These are phyloP conservation scores for Trichopoda pennipes DNA, from an alignment of 2,888 invertebrate genomes.

Conservation along the genomic window DNA sequence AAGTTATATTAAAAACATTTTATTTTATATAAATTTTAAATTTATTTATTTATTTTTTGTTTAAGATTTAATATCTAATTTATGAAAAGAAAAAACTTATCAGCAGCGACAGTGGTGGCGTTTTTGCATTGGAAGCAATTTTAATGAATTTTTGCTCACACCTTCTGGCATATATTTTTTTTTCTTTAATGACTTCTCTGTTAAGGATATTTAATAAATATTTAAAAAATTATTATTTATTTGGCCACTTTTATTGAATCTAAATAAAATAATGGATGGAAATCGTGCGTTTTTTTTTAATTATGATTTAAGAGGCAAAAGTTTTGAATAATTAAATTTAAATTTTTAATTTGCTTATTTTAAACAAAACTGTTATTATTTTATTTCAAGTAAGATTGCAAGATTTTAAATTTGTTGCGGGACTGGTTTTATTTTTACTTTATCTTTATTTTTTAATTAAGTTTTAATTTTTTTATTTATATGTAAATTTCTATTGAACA, in stretches of 20 bases:
- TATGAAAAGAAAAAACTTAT: not conserved
- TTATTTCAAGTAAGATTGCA: conserved; percentile 53
- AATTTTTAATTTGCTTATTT: conserved; percentile 46
- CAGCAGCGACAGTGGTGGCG: conserved; percentile 36
- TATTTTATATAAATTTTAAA: conserved; percentile 10
- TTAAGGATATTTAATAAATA: conserved; percentile 50
- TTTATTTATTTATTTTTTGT: not conserved
- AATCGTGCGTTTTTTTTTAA: conserved; percentile 35
- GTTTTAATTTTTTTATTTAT: conserved; percentile 42
- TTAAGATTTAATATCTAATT: not conserved
- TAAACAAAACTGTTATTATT: conserved; percentile 21
- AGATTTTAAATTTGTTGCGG: conserved; percentile 25
- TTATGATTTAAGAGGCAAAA: conserved; percentile 14
- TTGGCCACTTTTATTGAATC: conserved; percentile 66
- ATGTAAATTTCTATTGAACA: conserved; percentile 62
- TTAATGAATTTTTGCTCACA: conserved; percentile 21
- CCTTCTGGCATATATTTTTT: conserved; percentile 3
- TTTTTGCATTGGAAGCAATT: conserved; percentile 63
- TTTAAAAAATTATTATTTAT: conserved; percentile 57
- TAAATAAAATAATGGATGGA: conserved; percentile 58
- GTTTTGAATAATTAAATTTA: conserved; percentile 11
- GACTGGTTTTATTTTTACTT: conserved; percentile 1
- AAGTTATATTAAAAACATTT: not conserved
- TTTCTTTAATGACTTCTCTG: conserved; percentile 18
- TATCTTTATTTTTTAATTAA: conserved; percentile 23